Percentiles rank a stretch among this genome's conserved stretches.
Evolutionary conservation across 2,113 vertebrate species (phyloP).

Genomic region (Naja naja): DNA sequence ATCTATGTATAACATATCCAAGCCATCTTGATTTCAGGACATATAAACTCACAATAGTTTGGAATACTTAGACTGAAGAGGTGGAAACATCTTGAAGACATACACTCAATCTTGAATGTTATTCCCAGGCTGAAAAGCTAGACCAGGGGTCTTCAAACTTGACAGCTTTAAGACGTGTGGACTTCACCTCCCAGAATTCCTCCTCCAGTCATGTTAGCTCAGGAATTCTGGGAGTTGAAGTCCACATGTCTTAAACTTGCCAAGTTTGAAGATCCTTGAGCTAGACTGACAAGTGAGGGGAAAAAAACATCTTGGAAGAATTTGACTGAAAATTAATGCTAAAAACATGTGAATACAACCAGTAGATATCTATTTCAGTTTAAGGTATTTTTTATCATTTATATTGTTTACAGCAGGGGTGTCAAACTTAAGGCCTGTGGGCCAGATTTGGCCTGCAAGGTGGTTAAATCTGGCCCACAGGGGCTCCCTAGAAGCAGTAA

Average conservation of each 20-base stretch:
- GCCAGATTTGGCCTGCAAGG: no score
- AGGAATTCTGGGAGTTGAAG: no score
- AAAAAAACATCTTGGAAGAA: not conserved
- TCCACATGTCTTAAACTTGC: no score
- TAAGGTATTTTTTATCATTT: not conserved
- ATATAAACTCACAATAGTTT: not conserved
- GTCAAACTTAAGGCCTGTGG: no score
- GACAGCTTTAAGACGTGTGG: no score
- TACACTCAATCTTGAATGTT: not conserved
- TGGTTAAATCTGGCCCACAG: no score
- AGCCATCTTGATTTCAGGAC: not conserved
- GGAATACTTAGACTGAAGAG: not conserved
- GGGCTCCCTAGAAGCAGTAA: no score
- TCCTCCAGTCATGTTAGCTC: no score
- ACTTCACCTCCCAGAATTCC: no score
- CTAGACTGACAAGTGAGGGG: not conserved
- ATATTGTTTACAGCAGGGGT: not conserved
- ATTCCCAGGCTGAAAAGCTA: not conserved
- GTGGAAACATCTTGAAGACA: not conserved
- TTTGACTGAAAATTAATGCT: not conserved
- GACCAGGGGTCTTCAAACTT: no score
- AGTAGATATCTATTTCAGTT: not conserved
- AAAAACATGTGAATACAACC: not conserved
- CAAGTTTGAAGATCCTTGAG: no score
- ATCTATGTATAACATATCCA: not conserved